These are phyloP conservation scores for Brienomyrus longianalis DNA, from an alignment of 2,113 vertebrate species.

Conservation along the genomic window DNA sequence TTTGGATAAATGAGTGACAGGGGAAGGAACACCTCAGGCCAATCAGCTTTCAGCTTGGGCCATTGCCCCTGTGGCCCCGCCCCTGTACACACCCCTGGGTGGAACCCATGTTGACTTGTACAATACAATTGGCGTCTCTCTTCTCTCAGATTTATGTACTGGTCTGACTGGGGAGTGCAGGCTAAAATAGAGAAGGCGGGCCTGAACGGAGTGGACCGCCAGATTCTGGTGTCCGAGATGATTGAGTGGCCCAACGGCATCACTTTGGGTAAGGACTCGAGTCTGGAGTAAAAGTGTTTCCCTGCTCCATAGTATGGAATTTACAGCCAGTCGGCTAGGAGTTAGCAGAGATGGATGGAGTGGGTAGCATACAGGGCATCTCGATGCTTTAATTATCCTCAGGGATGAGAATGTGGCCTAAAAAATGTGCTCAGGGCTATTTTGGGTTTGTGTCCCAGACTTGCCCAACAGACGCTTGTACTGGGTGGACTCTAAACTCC, in stretches of 20 bases:
- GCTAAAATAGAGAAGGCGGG: conserved; percentile 95
- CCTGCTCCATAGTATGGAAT: not conserved
- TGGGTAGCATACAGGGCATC: not conserved
- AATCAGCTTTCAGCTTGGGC: not conserved
- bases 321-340: not conserved
- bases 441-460: conserved; percentile 61
- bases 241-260: conserved; percentile 98
- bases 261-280: conserved; percentile 73
- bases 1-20: not conserved
- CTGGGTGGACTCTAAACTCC: conserved; percentile 96
- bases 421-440: not conserved
- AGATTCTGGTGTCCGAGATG: conserved; percentile 78
- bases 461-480: conserved; percentile 87
- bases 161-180: conserved; percentile 92
- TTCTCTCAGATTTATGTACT: conserved; percentile 86
- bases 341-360: not conserved
- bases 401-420: conserved; percentile 21
- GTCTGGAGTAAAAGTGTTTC: not conserved
- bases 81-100: not conserved
- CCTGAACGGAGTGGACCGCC: conserved; percentile 84
- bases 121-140: not conserved
- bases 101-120: not conserved
- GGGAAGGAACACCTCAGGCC: not conserved
- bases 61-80: not conserved
- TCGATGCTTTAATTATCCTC: not conserved